These are phyloP conservation scores for Tryphoninae sp. DNA, from an alignment of 2,888 invertebrate species.

Conservation along the genomic window DNA sequence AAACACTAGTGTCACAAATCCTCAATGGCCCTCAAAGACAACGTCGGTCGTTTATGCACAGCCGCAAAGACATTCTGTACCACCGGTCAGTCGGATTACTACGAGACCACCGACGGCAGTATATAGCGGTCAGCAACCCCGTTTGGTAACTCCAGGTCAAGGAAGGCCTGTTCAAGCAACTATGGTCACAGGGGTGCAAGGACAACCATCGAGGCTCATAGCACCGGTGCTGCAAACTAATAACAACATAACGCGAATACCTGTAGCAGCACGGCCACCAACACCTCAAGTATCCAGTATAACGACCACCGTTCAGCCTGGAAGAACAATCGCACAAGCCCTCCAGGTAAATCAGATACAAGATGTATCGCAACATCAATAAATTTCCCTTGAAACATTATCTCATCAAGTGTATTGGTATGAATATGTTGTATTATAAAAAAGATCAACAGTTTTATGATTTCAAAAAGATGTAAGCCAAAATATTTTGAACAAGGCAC, in stretches of 20 bases:
- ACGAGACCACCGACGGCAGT: constrained; percentile 72
- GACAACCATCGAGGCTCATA: constrained; percentile 76
- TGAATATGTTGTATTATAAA: too few relatives aligned
- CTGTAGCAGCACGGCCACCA: constrained; percentile 73
- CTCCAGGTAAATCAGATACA: constrained; percentile 72
- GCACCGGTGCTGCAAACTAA: constrained; percentile 76
- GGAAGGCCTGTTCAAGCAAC: constrained; percentile 78
- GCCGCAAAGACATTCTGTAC: constrained; percentile 76
- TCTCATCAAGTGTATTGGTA: too few relatives aligned
- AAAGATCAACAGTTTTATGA: too few relatives aligned
- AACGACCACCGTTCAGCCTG: constrained; percentile 73
- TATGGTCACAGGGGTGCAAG: constrained; percentile 76
- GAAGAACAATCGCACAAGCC: constrained; percentile 73
- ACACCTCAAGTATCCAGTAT: constrained; percentile 74
- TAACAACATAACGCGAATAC: constrained; percentile 75
- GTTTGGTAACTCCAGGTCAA: constrained; percentile 75
- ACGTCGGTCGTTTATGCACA: constrained; percentile 78
- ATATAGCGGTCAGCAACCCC: constrained; percentile 75
- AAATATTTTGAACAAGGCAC: too few relatives aligned
- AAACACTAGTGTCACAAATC: constrained; percentile 74
- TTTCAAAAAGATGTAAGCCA: too few relatives aligned
- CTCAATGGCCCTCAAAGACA: constrained; percentile 78
- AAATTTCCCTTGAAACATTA: too few relatives aligned
- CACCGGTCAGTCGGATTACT: constrained; percentile 75
- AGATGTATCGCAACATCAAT: neutral